Evolutionary conservation across 2,888 invertebrate species (phyloP).

Genomic region (Rotaria socialis): DNA sequence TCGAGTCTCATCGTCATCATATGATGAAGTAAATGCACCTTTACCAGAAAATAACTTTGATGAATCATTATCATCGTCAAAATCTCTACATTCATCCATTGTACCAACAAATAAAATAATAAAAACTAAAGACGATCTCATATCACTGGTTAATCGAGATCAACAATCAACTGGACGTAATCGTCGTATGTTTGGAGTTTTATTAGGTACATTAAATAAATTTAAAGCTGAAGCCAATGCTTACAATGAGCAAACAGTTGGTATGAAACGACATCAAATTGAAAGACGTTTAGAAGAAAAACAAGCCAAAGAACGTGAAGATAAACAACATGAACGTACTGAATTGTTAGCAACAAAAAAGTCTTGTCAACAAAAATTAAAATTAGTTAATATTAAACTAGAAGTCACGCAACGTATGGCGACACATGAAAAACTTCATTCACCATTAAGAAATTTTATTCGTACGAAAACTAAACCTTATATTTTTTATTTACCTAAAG

Average conservation of each 20-base stretch:
- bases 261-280: constrained; percentile 42
- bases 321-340: constrained; percentile 38
- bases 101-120: constrained; percentile 41
- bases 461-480: constrained; percentile 41
- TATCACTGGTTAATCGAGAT: constrained; percentile 41
- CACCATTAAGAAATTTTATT: constrained; percentile 37
- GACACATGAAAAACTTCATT: not conserved
- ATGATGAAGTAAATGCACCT: not conserved
- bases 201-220: constrained; percentile 42
- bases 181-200: constrained; percentile 41
- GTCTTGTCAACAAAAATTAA: constrained; percentile 31
- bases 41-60: not conserved
- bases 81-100: constrained; percentile 44
- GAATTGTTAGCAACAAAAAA: constrained; percentile 34
- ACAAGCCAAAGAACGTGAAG: constrained; percentile 40
- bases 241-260: constrained; percentile 39
- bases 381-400: constrained; percentile 40
- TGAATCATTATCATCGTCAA: not conserved
- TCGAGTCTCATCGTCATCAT: not conserved
- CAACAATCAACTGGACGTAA: constrained; percentile 37
- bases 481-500: constrained; percentile 43
- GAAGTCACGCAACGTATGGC: constrained; percentile 31
- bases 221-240: constrained; percentile 42
- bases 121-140: constrained; percentile 46
- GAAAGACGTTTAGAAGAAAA: constrained; percentile 43